Conservation (phyloP, 1,140 invertebrate genomes). For the Riptortus pedestris region DNA sequence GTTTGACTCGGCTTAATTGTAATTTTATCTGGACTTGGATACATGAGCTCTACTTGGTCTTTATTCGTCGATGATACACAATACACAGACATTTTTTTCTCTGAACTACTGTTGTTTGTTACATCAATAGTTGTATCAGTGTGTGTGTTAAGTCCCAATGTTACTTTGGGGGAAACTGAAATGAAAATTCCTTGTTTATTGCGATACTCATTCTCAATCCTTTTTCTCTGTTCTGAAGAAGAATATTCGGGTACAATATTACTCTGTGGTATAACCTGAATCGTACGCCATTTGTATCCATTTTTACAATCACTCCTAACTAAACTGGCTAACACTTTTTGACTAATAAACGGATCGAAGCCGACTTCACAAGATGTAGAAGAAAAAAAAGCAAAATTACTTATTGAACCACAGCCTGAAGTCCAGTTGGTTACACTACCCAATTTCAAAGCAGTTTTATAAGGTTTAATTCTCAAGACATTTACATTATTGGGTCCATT, state of each 20-base stretch:
- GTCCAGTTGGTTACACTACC: background rate
- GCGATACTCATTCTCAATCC: background rate
- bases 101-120: background rate
- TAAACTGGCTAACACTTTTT: background rate
- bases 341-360: background rate
- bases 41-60: background rate
- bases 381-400: background rate
- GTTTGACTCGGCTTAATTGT: background rate
- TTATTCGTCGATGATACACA: background rate
- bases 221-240: background rate
- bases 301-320: background rate
- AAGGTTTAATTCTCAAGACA: background rate
- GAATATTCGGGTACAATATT: background rate
- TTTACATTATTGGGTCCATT: background rate
- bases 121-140: background rate
- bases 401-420: background rate
- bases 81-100: background rate
- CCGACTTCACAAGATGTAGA: background rate
- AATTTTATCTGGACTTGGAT: background rate
- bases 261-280: background rate
- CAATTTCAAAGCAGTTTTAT: background rate
- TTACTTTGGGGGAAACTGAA: background rate
- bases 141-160: background rate
- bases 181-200: background rate
- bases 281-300: background rate